Evolutionary conservation across 2,888 invertebrate species (phyloP), one percentile per base, ranked within the genome.

Genomic region (Brachynemurus nebulosus): DNA sequence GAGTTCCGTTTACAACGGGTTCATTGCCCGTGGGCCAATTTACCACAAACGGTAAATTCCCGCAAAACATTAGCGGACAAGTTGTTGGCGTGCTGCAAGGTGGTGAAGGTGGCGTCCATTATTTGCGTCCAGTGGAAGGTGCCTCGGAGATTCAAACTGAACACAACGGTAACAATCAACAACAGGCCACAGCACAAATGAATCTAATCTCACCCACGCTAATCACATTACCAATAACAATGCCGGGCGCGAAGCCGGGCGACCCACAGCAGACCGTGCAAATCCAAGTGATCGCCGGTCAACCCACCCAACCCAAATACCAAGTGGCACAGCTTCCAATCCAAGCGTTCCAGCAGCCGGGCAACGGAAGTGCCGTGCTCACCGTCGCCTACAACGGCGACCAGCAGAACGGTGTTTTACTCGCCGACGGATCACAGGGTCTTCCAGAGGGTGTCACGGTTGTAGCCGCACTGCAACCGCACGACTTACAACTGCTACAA

Each of bases 231-330:
- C 86, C 85, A 21, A 82, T 85, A 52, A 73, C 80, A 9, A 74
- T 85, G 63, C 82, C 83, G 1, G 83, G 83, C 4, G 67, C 74
- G 2, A 83, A 83, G 54, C 78, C 78, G 38, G 80, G 78, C 52
- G 85, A 85, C 56, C 80, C 83, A 1, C 80, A 80, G 53, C 80
- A 77, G 52, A 83, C 82, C 33, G 79, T 86, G 33, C 85, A 85
- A 62, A 85, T 85, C 48, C 84, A 85, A 63, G 80, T 80, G n/a
- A 4, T 53, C 59, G 33, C 57, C 56, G 36, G 50, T 2, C 19
- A 37, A 19, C 17, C 18, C 3, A 33, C n/a, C 4, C 19, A 37
- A 37, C 80, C 79, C 2, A 83, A 83, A 57, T 83, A 80, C 61
- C 82, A 82, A 58, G 73, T 82, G 65, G 71, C 74, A 1, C 74